Conservation (phyloP, 2,888 invertebrate genomes). For the Apocheima hispidaria region DNA sequence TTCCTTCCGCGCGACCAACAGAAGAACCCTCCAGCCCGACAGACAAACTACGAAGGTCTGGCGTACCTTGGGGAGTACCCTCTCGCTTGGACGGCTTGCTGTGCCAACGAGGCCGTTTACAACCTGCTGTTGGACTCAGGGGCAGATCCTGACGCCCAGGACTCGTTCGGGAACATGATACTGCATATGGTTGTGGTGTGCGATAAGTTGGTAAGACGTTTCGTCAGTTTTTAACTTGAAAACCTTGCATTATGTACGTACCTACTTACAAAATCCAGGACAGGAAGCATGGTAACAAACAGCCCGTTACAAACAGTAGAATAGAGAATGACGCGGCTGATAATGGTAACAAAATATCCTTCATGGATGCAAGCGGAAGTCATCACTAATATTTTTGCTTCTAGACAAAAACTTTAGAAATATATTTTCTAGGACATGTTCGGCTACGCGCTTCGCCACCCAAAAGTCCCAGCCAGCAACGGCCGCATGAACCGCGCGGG, state of each 20-base stretch:
- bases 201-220: constrained; percentile 93
- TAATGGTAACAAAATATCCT: too few relatives aligned
- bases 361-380: too few relatives aligned
- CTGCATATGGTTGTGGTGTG: constrained; percentile 99
- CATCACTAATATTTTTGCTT: neutral
- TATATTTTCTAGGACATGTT: constrained; percentile 94
- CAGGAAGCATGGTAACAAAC: too few relatives aligned
- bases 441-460: constrained; percentile 98
- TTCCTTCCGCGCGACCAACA: constrained; percentile 98
- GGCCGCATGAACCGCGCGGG: constrained; percentile 95
- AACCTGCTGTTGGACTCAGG: constrained; percentile 96
- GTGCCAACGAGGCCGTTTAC: constrained; percentile 98
- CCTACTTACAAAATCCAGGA: too few relatives aligned
- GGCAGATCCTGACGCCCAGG: constrained; percentile 98
- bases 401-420: neutral
- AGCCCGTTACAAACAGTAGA: too few relatives aligned
- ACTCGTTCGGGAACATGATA: constrained; percentile 99
- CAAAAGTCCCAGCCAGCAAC: constrained; percentile 96
- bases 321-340: too few relatives aligned
- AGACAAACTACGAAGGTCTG: constrained; percentile 97
- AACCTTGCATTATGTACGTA: too few relatives aligned
- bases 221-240: neutral
- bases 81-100: constrained; percentile 98
- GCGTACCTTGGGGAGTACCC: constrained; percentile 99
- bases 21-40: constrained; percentile 89